Percentiles rank a stretch among this genome's conserved stretches.
Evolutionary conservation across 1,140 invertebrate species (phyloP).

Genomic region (Drosophila athabasca): DNA sequence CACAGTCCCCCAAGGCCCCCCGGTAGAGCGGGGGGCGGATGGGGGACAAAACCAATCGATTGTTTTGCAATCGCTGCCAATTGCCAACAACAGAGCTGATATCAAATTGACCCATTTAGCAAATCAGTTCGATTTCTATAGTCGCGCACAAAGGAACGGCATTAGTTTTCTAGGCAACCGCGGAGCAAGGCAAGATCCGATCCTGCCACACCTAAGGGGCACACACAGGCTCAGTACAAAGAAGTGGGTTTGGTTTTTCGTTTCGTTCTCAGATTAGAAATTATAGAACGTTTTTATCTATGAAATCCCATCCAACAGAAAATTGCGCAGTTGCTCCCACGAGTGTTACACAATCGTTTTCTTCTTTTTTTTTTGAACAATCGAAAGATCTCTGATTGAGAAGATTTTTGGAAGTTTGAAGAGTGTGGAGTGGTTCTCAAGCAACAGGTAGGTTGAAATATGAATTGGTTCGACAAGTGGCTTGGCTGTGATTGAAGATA

Average conservation of each 20-base stretch:
- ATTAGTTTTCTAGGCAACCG: conserved; percentile 49
- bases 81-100: conserved; percentile 63
- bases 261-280: neutral
- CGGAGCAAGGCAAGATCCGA: conserved; percentile 32
- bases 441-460: conserved; percentile 51
- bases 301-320: conserved; percentile 45
- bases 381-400: conserved; percentile 14
- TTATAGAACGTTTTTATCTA: neutral
- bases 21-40: neutral
- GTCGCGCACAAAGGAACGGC: conserved; percentile 69
- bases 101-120: conserved; percentile 77
- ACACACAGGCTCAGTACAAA: conserved; percentile 24
- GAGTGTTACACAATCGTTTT: conserved; percentile 61
- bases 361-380: conserved; percentile 6
- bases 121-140: conserved; percentile 69
- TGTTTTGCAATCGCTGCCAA: conserved; percentile 50
- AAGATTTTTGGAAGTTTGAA: neutral
- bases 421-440: conserved; percentile 3
- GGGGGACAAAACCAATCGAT: conserved; percentile 61
- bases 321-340: conserved; percentile 69
- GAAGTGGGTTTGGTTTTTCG: conserved; percentile 43
- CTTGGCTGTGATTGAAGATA: no score
- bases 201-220: conserved; percentile 25
- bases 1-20: conserved; percentile 15
- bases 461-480: no score